A percentile compares a stretch with the other conserved stretches of the same genome.
These are phyloP conservation scores for Zoroaster sp. DNA, from an alignment of 53 echinoderm and acorn worm species.

Conservation along the genomic window DNA sequence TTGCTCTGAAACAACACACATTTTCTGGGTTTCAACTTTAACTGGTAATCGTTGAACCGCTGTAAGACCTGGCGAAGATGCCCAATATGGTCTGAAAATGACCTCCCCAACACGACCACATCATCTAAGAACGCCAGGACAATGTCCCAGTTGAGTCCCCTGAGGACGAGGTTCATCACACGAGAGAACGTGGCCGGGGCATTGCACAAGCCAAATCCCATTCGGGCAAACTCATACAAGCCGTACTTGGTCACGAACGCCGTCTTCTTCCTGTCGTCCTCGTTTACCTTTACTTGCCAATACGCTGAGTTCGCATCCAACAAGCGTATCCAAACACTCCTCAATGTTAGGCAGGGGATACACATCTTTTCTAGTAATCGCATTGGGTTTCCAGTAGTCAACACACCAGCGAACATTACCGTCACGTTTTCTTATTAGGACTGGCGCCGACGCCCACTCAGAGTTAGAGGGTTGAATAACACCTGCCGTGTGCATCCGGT, in stretches of 20 bases:
- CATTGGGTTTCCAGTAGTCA: conserved; percentile 61
- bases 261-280: conserved; percentile 55
- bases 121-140: conserved; percentile 68
- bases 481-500: conserved; percentile 41
- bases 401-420: too few relatives aligned
- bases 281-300: too few relatives aligned
- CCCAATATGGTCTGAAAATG: conserved; percentile 39
- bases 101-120: conserved; percentile 33
- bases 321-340: conserved; percentile 60
- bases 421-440: conserved; percentile 59
- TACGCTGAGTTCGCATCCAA: conserved; percentile 51
- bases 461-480: conserved; percentile 44
- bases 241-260: too few relatives aligned
- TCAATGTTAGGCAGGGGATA: too few relatives aligned
- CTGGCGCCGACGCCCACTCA: conserved; percentile 50
- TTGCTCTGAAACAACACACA: conserved; percentile 18
- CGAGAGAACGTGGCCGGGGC: conserved; percentile 65
- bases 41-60: background rate
- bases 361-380: conserved; percentile 56
- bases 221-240: too few relatives aligned
- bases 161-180: conserved; percentile 62
- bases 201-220: too few relatives aligned
- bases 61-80: conserved; percentile 36
- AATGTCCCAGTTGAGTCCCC: conserved; percentile 61
- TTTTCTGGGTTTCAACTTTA: conserved; percentile 40